A percentile compares a stretch with the other conserved stretches of the same genome.
phyloP scores from a whole-genome alignment of 1,140 invertebrate genomes.

The Solenopsis invicta region DNA sequence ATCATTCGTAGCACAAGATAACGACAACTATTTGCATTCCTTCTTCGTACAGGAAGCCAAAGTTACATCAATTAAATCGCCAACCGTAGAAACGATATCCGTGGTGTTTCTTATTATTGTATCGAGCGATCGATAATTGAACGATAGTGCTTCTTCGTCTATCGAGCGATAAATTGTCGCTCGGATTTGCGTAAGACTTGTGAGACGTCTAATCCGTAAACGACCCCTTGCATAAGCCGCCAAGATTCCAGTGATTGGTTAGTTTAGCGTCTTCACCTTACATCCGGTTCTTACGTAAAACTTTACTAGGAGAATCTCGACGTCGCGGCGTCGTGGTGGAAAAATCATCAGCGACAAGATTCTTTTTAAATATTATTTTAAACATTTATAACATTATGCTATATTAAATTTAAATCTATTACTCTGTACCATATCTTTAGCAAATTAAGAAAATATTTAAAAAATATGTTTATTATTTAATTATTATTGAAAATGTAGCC shows the following conservation, averaged over 20 bases:
- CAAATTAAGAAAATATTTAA: slow-evolving; percentile 11
- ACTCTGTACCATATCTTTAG: not conserved
- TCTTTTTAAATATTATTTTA: not conserved
- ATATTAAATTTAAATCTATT: not conserved
- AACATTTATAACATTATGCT: not conserved
- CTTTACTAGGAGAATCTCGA: slow-evolving; percentile 42
- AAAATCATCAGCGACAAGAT: slow-evolving; percentile 6
- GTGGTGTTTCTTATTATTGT: slow-evolving; percentile 2
- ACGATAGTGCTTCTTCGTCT: slow-evolving; percentile 1
- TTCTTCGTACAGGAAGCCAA: not conserved
- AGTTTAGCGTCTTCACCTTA: slow-evolving; percentile 68
- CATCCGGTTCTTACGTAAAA: slow-evolving; percentile 73
- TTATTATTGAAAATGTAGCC: not conserved
- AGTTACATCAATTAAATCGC: slow-evolving; percentile 33
- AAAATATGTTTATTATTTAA: slow-evolving; percentile 13
- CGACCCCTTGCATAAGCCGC: slow-evolving; percentile 73
- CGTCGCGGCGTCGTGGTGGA: slow-evolving; percentile 17
- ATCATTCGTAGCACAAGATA: not conserved
- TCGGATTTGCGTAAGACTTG: slow-evolving; percentile 69
- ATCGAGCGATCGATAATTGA: slow-evolving; percentile 21
- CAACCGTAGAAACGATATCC: not conserved
- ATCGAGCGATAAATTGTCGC: slow-evolving; percentile 34
- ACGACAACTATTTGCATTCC: slow-evolving; percentile 15
- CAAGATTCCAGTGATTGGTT: slow-evolving; percentile 66
- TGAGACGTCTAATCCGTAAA: slow-evolving; percentile 71